phyloP scores from a whole-genome alignment of 2,797 vertebrate species.

The Acanthurus tractus region DNA sequence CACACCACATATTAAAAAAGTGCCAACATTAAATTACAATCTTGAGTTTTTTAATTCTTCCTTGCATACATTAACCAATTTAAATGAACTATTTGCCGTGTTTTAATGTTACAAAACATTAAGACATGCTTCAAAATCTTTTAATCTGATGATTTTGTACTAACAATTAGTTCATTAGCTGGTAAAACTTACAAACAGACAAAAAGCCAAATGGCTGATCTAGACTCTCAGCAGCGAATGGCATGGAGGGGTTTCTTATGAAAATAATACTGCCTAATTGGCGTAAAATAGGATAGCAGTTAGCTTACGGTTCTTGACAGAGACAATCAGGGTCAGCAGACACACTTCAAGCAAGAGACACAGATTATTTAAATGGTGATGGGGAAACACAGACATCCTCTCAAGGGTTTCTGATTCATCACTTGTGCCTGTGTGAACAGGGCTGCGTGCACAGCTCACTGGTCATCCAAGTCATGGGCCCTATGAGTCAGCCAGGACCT shows the following conservation, averaged over 20 bases:
- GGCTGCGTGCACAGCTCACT: slow-evolving; percentile 3
- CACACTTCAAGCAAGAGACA: neutral
- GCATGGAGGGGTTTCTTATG: neutral
- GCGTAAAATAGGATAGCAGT: slow-evolving; percentile 2
- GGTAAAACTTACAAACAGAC: too few relatives aligned
- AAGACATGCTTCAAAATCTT: neutral
- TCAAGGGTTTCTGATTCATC: slow-evolving; percentile 22
- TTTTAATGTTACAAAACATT: neutral
- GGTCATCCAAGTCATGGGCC: slow-evolving; percentile 29
- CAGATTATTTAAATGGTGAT: slow-evolving; percentile 3
- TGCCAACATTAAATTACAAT: too few relatives aligned
- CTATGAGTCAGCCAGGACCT: slow-evolving; percentile 43
- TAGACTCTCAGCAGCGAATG: neutral
- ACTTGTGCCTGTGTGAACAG: slow-evolving; percentile 34
- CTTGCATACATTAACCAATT: too few relatives aligned
- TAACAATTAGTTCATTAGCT: too few relatives aligned
- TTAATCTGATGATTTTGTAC: too few relatives aligned
- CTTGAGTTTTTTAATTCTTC: too few relatives aligned
- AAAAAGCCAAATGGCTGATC: neutral
- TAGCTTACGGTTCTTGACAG: neutral
- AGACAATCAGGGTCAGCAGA: slow-evolving; percentile 9
- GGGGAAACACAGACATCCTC: neutral
- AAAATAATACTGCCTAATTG: neutral
- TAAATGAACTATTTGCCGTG: too few relatives aligned
- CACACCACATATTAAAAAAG: too few relatives aligned